These are phyloP conservation scores for Monodelphis domestica DNA, from an alignment of 2,797 vertebrate species.

Conservation along the genomic window DNA sequence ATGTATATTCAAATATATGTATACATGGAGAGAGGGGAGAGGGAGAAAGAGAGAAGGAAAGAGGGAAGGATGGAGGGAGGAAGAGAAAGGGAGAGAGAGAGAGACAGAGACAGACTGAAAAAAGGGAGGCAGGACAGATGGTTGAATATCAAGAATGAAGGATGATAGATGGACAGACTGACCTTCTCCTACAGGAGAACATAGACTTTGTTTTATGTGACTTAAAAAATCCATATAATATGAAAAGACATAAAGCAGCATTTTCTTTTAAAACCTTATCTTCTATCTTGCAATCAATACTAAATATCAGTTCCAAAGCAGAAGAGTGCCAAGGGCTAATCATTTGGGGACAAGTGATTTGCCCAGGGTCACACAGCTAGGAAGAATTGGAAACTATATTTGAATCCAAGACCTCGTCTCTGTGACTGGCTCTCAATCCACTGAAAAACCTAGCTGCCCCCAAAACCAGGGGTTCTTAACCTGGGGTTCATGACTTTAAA, in stretches of 20 bases:
- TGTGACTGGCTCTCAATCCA: too few species aligned
- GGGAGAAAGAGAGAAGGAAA: too few species aligned
- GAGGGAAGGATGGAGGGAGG: too few species aligned
- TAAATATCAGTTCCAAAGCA: neutral
- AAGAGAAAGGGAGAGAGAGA: neutral
- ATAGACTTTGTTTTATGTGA: neutral
- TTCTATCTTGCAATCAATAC: too few species aligned
- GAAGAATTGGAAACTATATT: too few species aligned
- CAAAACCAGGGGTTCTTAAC: neutral
- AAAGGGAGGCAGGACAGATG: neutral
- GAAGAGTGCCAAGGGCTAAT: rapidly evolving
- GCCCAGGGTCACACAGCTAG: too few species aligned
- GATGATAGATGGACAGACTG: neutral
- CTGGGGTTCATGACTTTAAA: neutral
- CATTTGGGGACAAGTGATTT: neutral
- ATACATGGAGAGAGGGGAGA: too few species aligned
- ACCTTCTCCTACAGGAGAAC: neutral
- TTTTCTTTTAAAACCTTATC: too few species aligned
- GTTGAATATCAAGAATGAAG: neutral
- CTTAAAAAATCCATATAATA: neutral
- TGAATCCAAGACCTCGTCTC: too few species aligned
- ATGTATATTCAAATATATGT: neutral
- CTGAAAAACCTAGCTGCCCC: too few species aligned
- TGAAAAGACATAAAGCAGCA: neutral
- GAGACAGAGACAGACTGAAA: neutral